Base-by-base conservation (phyloP, 2,113 vertebrate genomes). In the Fulica atra region DNA sequence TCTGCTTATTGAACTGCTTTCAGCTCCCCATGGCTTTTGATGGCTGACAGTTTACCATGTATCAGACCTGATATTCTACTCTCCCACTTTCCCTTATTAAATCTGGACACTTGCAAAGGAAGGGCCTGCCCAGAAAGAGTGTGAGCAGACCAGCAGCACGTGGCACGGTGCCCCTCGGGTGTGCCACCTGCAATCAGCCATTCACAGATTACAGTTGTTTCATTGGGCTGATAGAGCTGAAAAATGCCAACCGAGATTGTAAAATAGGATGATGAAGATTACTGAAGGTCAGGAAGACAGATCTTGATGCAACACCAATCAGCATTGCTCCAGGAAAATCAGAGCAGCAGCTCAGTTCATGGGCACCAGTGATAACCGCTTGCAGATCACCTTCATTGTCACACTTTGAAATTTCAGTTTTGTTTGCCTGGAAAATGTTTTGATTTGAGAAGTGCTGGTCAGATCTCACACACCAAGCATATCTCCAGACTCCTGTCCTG, bases 121-220 rank as follows among this genome's bases (percentile, higher is more conserved):
- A 65, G 33, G 56, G 29, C 17, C 40, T 89, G 16, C n/a, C 17
- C 16, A 17, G 36, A 28, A 72, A 28, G n/a, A 63, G 38, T 6
- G 14, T 13, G 44, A 69, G 81, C 8, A 2, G 9, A 7, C 48
- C 48, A 48, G 48, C 48, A 48, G 48, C 28, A 40, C 0, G 0
- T 16, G 1, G 40, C 69, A 33, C 4, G 1, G 23, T 23, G 54
- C 8, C 35, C 44, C n/a, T 70, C 0, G 0, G 46, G 11, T 28
- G 48, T 29, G 63, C 51, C 80, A 60, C 68, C 57, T 40, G 8
- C 50, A 59, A 29, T 25, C 74, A 60, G 63, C 26, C 28, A 4
- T 60, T 70, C 74, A 69, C 35, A 61, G 46, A 19, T 51, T 35
- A 35, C 36, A 35, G 0, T 13, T 19, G 5, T 66, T 90, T 71